A percentile compares a stretch with the other conserved stretches of the same genome.
Evolutionary conservation across 2,888 invertebrate genomes (phyloP).

Genomic region (Drosophila planitibia): DNA sequence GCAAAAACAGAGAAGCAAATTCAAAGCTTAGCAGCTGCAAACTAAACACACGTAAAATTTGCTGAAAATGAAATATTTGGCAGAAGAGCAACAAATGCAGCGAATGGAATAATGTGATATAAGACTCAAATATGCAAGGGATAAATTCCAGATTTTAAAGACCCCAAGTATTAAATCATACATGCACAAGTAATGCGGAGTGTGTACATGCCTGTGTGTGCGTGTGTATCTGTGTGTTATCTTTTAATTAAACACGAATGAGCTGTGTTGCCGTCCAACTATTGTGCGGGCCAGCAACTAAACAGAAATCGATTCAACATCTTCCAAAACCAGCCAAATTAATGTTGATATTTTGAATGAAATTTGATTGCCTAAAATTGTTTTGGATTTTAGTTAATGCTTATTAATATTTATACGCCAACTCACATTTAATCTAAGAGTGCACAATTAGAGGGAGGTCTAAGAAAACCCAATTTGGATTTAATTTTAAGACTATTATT

Average conservation of each 20-base stretch:
- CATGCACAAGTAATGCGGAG: not conserved
- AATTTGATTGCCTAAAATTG: not conserved
- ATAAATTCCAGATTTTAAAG: constrained; percentile 49
- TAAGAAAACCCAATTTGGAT: too few species aligned
- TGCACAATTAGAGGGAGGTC: not conserved
- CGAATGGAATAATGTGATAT: constrained; percentile 44
- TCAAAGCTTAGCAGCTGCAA: constrained; percentile 48
- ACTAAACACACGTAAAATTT: constrained; percentile 54
- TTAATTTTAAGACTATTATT: not conserved
- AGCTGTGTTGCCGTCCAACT: constrained; percentile 47
- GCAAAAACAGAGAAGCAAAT: constrained; percentile 51
- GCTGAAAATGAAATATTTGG: constrained; percentile 50
- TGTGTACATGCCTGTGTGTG: not conserved
- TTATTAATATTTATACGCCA: constrained; percentile 1
- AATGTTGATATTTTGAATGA: constrained; percentile 2
- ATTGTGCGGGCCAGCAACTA: constrained; percentile 39
- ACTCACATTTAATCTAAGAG: not conserved
- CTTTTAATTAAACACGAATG: constrained; percentile 80
- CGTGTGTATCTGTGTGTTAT: constrained; percentile 61
- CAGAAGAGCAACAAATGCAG: constrained; percentile 53
- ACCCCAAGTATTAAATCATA: constrained; percentile 31
- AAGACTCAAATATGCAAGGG: constrained; percentile 8
- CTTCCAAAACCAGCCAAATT: not conserved
- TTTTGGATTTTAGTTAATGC: constrained; percentile 13
- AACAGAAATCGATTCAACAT: constrained; percentile 13